Conservation (phyloP, 2,888 invertebrate species). For the Philereme vetulata region DNA sequence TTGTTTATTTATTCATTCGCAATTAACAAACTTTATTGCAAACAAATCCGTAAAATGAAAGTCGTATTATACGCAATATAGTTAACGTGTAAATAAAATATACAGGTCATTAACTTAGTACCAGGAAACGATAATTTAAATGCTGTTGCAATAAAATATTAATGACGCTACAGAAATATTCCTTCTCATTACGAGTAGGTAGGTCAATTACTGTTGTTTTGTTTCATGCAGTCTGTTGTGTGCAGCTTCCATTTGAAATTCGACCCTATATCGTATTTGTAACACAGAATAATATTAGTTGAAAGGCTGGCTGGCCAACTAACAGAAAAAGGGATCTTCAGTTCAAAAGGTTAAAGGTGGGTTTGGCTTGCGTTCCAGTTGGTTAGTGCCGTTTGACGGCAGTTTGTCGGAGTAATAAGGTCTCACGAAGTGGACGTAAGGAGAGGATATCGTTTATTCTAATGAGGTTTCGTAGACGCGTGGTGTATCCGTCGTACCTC, state of each 20-base stretch:
- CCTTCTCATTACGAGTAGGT: too few relatives aligned
- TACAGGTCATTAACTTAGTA: neutral
- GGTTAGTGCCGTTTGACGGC: slow-evolving; percentile 75
- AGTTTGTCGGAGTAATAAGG: slow-evolving; percentile 83
- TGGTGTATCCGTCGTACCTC: slow-evolving; percentile 59
- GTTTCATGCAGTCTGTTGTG: slow-evolving; percentile 53
- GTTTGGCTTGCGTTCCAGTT: slow-evolving; percentile 38
- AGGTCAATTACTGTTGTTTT: too few relatives aligned
- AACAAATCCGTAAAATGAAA: slow-evolving; percentile 17
- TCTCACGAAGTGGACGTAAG: slow-evolving; percentile 81
- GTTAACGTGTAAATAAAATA: neutral
- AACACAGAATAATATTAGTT: slow-evolving; percentile 54
- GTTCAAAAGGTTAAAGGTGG: slow-evolving; percentile 45
- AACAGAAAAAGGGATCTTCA: slow-evolving; percentile 50
- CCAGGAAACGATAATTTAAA: neutral
- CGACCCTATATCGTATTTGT: slow-evolving; percentile 51
- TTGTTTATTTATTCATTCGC: slow-evolving; percentile 3
- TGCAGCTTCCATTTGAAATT: slow-evolving; percentile 53
- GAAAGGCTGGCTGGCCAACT: slow-evolving; percentile 8
- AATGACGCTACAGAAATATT: too few relatives aligned
- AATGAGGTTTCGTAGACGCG: slow-evolving; percentile 75
- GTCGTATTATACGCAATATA: slow-evolving; percentile 2
- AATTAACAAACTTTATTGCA: slow-evolving; percentile 10
- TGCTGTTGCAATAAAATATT: neutral
- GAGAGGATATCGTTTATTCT: slow-evolving; percentile 84